Evolutionary conservation across 2,797 vertebrate species (phyloP).

Genomic region (Thalassophryne amazonica): DNA sequence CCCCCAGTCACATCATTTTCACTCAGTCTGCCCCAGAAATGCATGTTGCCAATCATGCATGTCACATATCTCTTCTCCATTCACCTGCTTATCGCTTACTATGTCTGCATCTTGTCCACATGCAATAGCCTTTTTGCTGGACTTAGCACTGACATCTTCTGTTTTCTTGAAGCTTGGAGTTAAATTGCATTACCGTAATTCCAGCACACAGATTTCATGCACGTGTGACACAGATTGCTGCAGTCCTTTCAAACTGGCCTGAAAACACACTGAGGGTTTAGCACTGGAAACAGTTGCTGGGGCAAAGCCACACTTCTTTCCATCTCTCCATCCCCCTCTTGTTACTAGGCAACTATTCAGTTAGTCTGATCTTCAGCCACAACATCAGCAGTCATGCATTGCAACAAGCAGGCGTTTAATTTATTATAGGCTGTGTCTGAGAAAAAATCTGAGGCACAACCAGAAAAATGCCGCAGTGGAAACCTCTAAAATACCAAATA

Average conservation of each 20-base stretch:
- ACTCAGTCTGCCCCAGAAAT: neutral
- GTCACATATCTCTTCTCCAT: slow-evolving; percentile 5
- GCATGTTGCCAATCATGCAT: slow-evolving; percentile 2
- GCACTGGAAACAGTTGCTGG: slow-evolving; percentile 52
- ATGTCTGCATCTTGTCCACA: slow-evolving; percentile 4
- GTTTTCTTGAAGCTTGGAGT: neutral
- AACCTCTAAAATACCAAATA: too few relatives aligned
- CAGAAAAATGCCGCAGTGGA: too few relatives aligned
- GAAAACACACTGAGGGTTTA: slow-evolving; percentile 15
- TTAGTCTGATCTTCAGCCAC: too few relatives aligned
- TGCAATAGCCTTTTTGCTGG: neutral
- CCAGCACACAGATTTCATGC: neutral
- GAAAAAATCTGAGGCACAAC: too few relatives aligned
- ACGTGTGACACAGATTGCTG: slow-evolving; percentile 1
- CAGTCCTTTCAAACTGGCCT: slow-evolving; percentile 17
- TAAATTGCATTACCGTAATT: neutral
- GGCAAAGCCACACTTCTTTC: slow-evolving; percentile 58
- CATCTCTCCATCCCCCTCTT: slow-evolving; percentile 4
- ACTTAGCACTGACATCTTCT: neutral
- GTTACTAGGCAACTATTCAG: too few relatives aligned
- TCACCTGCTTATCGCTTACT: too few relatives aligned
- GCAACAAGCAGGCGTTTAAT: too few relatives aligned
- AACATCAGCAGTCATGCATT: too few relatives aligned
- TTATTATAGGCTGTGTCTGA: too few relatives aligned
- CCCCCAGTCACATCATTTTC: too few relatives aligned